Conservation (phyloP, 2,888 invertebrate species). For the Acanthosoma haemorrhoidale region DNA sequence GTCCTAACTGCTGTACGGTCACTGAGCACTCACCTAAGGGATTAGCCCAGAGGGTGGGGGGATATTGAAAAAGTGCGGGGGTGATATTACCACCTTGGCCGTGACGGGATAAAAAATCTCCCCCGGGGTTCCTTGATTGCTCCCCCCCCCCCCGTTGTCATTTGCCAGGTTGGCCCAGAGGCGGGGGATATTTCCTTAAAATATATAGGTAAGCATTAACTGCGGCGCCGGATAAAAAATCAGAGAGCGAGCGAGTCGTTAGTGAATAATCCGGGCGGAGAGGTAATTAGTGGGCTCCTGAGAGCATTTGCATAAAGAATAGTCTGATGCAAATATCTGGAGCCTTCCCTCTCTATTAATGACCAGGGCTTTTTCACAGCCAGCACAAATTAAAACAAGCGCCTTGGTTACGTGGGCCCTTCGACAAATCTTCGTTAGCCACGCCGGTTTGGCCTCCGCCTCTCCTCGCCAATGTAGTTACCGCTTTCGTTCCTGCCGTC, state of each 20-base stretch:
- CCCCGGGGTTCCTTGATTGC: slow-evolving; percentile 8
- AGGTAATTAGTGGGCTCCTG: slow-evolving; percentile 35
- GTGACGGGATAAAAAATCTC: not conserved
- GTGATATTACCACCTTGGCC: not conserved
- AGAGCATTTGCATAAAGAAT: slow-evolving; percentile 38
- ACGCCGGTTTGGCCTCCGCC: slow-evolving; percentile 18
- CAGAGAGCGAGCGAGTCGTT: slow-evolving; percentile 37
- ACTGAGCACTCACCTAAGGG: not conserved
- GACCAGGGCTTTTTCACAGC: slow-evolving; percentile 36
- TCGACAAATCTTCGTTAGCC: slow-evolving; percentile 37
- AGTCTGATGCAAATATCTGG: slow-evolving; percentile 38
- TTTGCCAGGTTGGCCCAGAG: slow-evolving; percentile 26
- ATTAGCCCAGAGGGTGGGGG: not conserved
- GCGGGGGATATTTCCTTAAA: slow-evolving; percentile 24
- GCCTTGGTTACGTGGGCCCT: not conserved
- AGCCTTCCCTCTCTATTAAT: slow-evolving; percentile 32
- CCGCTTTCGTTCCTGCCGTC: not conserved
- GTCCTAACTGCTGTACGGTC: too few species aligned
- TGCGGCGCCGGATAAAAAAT: slow-evolving; percentile 21
- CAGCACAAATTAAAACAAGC: slow-evolving; percentile 35
- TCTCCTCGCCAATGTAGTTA: not conserved
- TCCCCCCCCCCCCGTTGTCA: slow-evolving; percentile 3
- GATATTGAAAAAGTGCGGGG: not conserved
- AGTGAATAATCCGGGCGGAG: slow-evolving; percentile 33
- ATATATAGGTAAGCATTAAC: slow-evolving; percentile 38